phyloP scores from a whole-genome alignment of 1,140 invertebrate genomes.

The Vollenhovia emeryi region DNA sequence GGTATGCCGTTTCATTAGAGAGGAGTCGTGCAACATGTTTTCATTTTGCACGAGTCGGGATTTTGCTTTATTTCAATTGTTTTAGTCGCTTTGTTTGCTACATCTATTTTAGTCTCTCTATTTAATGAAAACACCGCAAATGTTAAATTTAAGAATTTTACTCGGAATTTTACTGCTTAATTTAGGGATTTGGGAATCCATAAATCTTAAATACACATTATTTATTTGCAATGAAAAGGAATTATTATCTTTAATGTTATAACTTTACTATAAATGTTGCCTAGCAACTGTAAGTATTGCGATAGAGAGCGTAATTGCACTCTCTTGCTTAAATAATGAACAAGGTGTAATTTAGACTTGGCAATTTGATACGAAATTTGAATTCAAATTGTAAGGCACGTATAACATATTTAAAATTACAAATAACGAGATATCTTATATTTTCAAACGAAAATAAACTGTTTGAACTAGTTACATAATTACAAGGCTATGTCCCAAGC shows the following conservation, averaged over 20 bases:
- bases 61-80: slow-evolving; percentile 25
- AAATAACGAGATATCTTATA: neutral
- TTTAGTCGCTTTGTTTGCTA: neutral
- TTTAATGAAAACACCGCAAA: neutral
- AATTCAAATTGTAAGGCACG: neutral
- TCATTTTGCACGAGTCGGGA: slow-evolving; percentile 27
- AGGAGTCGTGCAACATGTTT: slow-evolving; percentile 16
- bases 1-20: slow-evolving; percentile 46
- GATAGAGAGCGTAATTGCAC: neutral
- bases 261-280: neutral
- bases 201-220: neutral
- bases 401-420: slow-evolving; percentile 6
- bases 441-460: slow-evolving; percentile 7
- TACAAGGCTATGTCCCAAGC: neutral
- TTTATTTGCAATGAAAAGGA: neutral
- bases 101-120: neutral
- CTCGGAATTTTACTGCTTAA: too few relatives aligned
- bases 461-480: neutral
- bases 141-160: neutral
- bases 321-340: slow-evolving; percentile 2
- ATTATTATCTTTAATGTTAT: neutral
- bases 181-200: neutral
- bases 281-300: neutral
- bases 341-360: neutral
- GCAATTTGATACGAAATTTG: neutral